Base-by-base conservation (phyloP, 2,113 vertebrate genomes). In the Geothlypis trichas region DNA sequence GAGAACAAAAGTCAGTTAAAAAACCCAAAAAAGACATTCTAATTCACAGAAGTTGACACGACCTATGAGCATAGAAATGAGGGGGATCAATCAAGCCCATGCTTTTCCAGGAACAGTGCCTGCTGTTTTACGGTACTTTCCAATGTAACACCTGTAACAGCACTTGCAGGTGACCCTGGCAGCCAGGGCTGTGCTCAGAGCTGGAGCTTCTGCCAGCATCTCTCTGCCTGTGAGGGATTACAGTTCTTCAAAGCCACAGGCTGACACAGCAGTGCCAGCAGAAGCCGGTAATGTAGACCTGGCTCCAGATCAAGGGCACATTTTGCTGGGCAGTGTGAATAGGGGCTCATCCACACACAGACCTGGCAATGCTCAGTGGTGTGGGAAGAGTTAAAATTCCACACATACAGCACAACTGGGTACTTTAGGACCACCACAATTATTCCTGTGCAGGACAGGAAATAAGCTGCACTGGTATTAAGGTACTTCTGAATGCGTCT, bases 371-470 rank as follows among this genome's bases (percentile, higher is more conserved):
- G 5, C 41, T 87, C 49, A 58, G 57, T 39, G 52, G 47, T 17
- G 71, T 9, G 27, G 39, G 24, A 93, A 90, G 79, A 89, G 90
- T 95, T 89, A 92, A 96, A 94, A 78, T 10, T 20, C 57, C 49
- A 27, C 49, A 51, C 49, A 51, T 27, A 51, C 49, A 67, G 12
- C 59, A 75, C 23, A 82, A 54, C 75, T 87, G 19, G 69, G 37
- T 69, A 33, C 74, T 94, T 83, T 35, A 83, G 63, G 71, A 76
- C 37, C 55, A 78, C 12, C 15, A 6, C 66, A 87, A 39, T 78
- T 89, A 91, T 13, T 66, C 30, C 72, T 37, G 52, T 2, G 2
- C 3, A 4, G 72, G 52, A 88, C 68, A 80, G 75, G 46, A 94
- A 93, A 88, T 59, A 63, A 92, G 20, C 59, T 77, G 66, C 15